Evolutionary conservation across 2,113 vertebrate species (phyloP), one percentile per base, ranked within the genome.

Genomic region (Vanacampus margaritifer): DNA sequence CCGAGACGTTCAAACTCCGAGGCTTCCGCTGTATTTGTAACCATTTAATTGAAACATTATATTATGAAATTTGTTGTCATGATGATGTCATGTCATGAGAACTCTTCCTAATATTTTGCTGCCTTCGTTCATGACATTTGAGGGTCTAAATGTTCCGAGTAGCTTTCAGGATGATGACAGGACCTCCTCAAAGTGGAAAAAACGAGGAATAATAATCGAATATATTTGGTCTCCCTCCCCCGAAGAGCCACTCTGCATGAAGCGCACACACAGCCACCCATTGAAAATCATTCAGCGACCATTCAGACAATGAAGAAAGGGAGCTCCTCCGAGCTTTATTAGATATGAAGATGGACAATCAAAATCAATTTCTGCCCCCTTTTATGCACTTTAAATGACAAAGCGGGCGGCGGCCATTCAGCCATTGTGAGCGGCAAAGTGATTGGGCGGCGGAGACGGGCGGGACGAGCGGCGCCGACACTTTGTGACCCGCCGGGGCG

Each of bases 291-390:
- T 99, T 99, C 96, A 95, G 92, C 88, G 92, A 93, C 94, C 94
- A 96, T 98, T 98, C 96, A 98, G 94, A 95, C 91, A 88, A 93
- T 93, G 94, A 97, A 99, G 96, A 99, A 99, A 97, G 93, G 95
- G 10, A 94, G 94, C 94, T 94, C 96, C 95, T 98, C 95, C 93
- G 95, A 98, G 96, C 95, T 98, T 99, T 99, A 99, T 99, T 99
- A 99, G 95, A 99, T 98, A 99, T 99, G 96, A 99, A 99, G 97
- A 99, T 98, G 94, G 95, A 98, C 97, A 98, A 98, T 99, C 97
- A 98, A 99, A 99, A 99, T 99, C 97, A 96, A 99, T 99, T 99
- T 99, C 95, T 98, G 95, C 93, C 93, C 96, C 98, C 96, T 99
- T 57, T 98, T 98, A 99, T 98, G 96, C 95, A 95, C 95, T 99